Evolutionary conservation across 2,797 vertebrate species (phyloP).

Genomic region (Synaphobranchus kaupii): DNA sequence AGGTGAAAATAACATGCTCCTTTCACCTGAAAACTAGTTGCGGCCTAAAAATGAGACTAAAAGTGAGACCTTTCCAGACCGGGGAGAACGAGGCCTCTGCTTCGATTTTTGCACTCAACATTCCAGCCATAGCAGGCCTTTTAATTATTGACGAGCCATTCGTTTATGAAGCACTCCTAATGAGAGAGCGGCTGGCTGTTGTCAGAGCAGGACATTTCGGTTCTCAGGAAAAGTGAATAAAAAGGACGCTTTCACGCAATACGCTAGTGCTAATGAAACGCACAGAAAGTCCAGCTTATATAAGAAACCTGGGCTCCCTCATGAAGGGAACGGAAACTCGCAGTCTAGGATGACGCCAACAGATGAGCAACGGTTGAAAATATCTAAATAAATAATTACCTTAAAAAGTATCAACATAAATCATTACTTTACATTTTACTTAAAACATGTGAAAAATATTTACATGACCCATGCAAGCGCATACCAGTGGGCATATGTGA

Average conservation of each 20-base stretch:
- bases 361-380: not conserved
- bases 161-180: constrained; percentile 58
- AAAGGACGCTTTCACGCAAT: constrained; percentile 20
- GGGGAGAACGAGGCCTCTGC: not conserved
- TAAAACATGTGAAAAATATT: not conserved
- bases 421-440: not conserved
- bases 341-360: not conserved
- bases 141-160: constrained; percentile 66
- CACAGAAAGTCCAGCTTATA: not conserved
- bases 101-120: constrained; percentile 15
- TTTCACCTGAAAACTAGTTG: constrained; percentile 1
- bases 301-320: constrained; percentile 51
- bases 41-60: not conserved
- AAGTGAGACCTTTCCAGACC: not conserved
- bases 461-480: not conserved
- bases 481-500: no score
- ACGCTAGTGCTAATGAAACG: constrained; percentile 28
- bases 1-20: constrained; percentile 12
- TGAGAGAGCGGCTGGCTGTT: constrained; percentile 47
- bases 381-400: not conserved
- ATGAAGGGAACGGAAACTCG: constrained; percentile 59
- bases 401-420: not conserved
- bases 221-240: constrained; percentile 11
- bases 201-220: constrained; percentile 5
- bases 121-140: constrained; percentile 44